Evolutionary conservation across 2,113 vertebrate species (phyloP).

Genomic region (Excalfactoria chinensis): DNA sequence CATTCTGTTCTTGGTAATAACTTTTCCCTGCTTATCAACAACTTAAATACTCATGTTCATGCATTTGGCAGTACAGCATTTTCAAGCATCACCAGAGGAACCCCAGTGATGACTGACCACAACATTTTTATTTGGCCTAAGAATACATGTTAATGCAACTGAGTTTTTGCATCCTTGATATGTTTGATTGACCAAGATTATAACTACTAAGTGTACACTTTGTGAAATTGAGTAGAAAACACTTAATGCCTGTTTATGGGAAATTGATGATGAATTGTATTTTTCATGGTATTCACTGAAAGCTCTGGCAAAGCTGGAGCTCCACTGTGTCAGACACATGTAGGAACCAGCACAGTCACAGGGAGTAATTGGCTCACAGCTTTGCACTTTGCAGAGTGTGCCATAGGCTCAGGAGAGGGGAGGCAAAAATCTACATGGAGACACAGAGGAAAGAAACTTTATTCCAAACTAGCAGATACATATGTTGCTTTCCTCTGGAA

Average conservation of each 20-base stretch:
- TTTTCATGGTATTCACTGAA: neutral
- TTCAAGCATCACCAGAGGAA: too few relatives aligned
- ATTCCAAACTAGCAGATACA: neutral
- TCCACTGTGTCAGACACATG: neutral
- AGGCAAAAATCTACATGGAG: too few relatives aligned
- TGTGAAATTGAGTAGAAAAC: neutral
- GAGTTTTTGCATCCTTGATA: neutral
- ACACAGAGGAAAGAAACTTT: neutral
- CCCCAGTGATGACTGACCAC: too few relatives aligned
- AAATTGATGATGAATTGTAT: neutral
- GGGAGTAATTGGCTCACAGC: too few relatives aligned
- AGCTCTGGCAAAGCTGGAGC: neutral
- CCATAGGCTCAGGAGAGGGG: neutral
- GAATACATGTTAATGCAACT: neutral
- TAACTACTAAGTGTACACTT: neutral
- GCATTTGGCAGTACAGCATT: neutral
- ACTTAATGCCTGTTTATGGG: neutral
- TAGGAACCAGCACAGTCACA: neutral
- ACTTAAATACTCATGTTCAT: neutral
- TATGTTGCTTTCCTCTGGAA: too few relatives aligned
- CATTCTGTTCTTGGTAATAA: neutral
- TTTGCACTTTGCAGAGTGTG: neutral
- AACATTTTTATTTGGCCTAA: too few relatives aligned
- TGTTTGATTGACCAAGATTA: neutral
- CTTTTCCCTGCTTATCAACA: neutral